Conservation (phyloP, 2,888 invertebrate genomes). For the Pandemis cinnamomeana region DNA sequence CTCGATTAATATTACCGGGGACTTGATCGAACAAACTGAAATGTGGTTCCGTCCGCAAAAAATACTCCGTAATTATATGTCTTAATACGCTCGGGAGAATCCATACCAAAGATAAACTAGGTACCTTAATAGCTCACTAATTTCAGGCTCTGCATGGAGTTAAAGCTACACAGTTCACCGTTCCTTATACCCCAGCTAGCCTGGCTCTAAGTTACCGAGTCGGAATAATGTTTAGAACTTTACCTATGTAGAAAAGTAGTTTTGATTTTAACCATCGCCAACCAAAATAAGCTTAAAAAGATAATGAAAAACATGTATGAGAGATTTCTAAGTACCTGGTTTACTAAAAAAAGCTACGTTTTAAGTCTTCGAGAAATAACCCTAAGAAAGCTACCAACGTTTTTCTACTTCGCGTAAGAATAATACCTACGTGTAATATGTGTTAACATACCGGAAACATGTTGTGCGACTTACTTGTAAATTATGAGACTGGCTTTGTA, state of each 20-base stretch:
- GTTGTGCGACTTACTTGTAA: not conserved
- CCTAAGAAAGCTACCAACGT: no score
- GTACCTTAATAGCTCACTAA: slow-evolving; percentile 27
- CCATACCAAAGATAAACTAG: slow-evolving; percentile 28
- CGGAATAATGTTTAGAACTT: no score
- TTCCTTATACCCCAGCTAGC: slow-evolving; percentile 4
- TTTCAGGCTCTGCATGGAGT: slow-evolving; percentile 20
- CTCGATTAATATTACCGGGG: slow-evolving; percentile 47
- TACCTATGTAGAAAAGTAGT: no score
- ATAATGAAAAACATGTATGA: no score
- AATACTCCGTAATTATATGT: slow-evolving; percentile 35
- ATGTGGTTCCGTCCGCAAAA: slow-evolving; percentile 44
- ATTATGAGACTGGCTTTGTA: no score
- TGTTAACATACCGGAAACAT: not conserved
- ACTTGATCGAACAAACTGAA: slow-evolving; percentile 47
- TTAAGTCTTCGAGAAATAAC: no score
- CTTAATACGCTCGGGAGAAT: slow-evolving; percentile 30
- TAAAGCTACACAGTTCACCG: not conserved
- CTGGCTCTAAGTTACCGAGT: not conserved
- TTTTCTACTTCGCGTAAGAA: no score
- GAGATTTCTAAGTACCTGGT: no score
- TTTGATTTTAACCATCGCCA: no score
- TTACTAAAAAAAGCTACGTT: no score
- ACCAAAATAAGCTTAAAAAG: no score
- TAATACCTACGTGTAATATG: no score